phyloP scores from a whole-genome alignment of 2,797 vertebrate genomes.

The Steatocranus sp. region DNA sequence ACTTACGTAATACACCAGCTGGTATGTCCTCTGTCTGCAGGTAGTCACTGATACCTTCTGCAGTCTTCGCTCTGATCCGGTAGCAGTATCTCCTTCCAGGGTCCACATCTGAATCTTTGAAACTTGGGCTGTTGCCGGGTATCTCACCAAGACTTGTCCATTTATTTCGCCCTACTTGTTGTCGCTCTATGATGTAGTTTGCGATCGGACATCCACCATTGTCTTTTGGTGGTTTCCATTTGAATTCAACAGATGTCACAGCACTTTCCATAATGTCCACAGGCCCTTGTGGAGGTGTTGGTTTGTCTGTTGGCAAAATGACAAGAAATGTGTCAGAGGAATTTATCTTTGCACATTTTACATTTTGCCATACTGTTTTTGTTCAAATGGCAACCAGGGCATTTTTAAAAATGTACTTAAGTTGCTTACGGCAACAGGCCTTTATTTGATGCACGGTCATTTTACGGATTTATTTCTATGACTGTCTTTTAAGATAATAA shows the following conservation, averaged over 20 bases:
- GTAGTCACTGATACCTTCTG: conserved; percentile 79
- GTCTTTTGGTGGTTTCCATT: conserved; percentile 85
- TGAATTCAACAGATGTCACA: conserved; percentile 76
- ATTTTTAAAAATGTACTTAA: fast-evolving
- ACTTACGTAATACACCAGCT: conserved; percentile 80
- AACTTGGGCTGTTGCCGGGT: conserved; percentile 49
- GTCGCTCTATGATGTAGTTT: conserved; percentile 80
- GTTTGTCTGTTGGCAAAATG: conserved; percentile 78
- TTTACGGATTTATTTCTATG: neutral
- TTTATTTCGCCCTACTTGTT: conserved; percentile 80
- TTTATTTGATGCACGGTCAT: neutral
- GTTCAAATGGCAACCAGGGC: neutral
- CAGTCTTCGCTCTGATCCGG: conserved; percentile 81
- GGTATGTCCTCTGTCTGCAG: conserved; percentile 82
- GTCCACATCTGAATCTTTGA: conserved; percentile 80
- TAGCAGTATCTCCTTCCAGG: conserved; percentile 83
- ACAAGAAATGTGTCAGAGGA: neutral
- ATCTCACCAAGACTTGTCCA: conserved; percentile 81
- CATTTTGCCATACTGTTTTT: neutral
- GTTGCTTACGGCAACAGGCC: neutral
- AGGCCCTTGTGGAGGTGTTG: conserved; percentile 83
- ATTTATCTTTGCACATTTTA: neutral
- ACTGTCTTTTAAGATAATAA: neutral
- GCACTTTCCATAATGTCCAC: conserved; percentile 78
- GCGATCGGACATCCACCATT: conserved; percentile 80